Base-by-base conservation (phyloP, 2,888 invertebrate species). In the Peribatodes rhomboidaria region DNA sequence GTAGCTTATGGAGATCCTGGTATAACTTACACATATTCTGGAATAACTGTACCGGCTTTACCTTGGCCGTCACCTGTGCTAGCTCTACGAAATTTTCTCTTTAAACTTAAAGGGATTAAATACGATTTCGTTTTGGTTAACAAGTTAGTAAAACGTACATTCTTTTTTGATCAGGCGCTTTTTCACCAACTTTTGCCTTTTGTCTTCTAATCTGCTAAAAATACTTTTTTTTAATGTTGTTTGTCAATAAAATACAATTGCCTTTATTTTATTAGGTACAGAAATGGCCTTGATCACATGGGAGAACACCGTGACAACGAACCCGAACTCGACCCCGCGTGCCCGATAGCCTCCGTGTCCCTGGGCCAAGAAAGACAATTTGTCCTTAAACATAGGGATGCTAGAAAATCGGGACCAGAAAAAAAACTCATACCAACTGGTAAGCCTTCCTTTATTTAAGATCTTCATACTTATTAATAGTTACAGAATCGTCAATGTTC, bases 281-380 rank as follows among this genome's bases (percentile, higher is more conserved):
- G 94, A 78, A 94, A 95, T 86, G 96, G 96, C 11, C 82, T 84
- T 42, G 96, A 96, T 79, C 94, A 95, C 73, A 96, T 96, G 85
- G 96, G 96, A 10, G 96, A 96, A 76, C 96, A 96, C 76, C 92
- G 95, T 77, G 96, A 96, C 78, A 95, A 95, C 76, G 96, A 96
- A 86, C 93, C 93, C 11, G 96, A 96, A 69, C 85, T 96, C 64
- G 95, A 95, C 74, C 89, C 87, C 9, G 83, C 83, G 2, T 91
- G 88, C 49, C 95, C 96, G 0, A 96, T 96, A 72, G 96, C 96
- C 2, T 96, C 96, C 0, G 81, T 96, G 20, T 95, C 95, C 7
- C 85, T 96, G 11, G 96, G 96, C 0, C 94, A 95, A 80, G 83
- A 93, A 56, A 89, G 96, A 72, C 94, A 94, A 46, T 96, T 96